Percentiles rank a stretch among this genome's conserved stretches.
Evolutionary conservation across 2,113 vertebrate genomes (phyloP).

Genomic region (Cranoglanis bouderius): DNA sequence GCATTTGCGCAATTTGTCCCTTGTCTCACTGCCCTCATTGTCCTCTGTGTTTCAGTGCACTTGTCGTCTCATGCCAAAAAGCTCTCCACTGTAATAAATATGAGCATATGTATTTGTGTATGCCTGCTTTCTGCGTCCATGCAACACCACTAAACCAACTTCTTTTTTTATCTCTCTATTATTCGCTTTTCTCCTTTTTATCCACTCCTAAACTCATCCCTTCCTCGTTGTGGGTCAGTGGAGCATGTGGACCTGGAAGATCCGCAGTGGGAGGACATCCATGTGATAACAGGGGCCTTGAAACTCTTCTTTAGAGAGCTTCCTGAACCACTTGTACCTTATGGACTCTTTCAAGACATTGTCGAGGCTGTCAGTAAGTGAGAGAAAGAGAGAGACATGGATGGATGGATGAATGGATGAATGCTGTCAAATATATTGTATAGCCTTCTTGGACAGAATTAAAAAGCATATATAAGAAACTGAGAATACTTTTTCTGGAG

Average conservation of each 20-base stretch:
- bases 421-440: not conserved
- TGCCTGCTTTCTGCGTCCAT: not conserved
- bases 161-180: not conserved
- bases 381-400: conserved; percentile 59
- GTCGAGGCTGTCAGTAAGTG: conserved; percentile 81
- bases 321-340: conserved; percentile 85
- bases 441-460: not conserved
- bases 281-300: conserved; percentile 87
- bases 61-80: not conserved
- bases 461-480: not conserved
- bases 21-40: not conserved
- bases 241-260: conserved; percentile 84
- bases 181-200: not conserved
- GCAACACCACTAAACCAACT: not conserved
- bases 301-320: conserved; percentile 93
- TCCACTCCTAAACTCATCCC: not conserved
- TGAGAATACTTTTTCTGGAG: not conserved
- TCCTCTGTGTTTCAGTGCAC: not conserved
- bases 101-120: not conserved
- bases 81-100: not conserved
- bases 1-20: not conserved
- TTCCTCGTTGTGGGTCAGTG: conserved; percentile 67
- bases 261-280: conserved; percentile 88
- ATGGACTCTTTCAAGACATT: conserved; percentile 74
- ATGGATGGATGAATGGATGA: not conserved